Evolutionary conservation across 2,888 invertebrate species (phyloP).

Genomic region (Acrobasis suavella): DNA sequence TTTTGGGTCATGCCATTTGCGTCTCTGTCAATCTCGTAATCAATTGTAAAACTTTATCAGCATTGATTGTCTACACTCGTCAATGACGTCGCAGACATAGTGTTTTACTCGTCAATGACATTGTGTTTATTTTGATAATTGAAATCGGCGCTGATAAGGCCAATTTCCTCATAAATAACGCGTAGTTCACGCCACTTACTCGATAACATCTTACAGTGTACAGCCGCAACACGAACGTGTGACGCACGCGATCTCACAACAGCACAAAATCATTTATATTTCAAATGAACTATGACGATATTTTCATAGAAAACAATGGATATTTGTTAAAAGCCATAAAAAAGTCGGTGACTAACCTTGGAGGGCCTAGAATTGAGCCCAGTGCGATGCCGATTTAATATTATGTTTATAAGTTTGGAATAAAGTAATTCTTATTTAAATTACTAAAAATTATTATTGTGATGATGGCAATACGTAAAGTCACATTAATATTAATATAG

Average conservation of each 20-base stretch:
- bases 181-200: conserved; percentile 4
- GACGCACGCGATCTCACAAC: conserved; percentile 2
- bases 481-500: too few species aligned
- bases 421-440: too few species aligned
- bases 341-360: too few species aligned
- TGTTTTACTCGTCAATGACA: neutral
- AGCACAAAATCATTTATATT: too few species aligned
- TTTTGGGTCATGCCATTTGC: neutral
- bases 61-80: neutral
- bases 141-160: neutral
- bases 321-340: too few species aligned
- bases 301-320: conserved; percentile 6
- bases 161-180: neutral
- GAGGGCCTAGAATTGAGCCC: too few species aligned
- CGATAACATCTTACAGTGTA: neutral
- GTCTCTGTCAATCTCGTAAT: neutral
- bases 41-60: neutral
- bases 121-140: conserved; percentile 3
- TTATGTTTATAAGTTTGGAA: too few species aligned
- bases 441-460: too few species aligned
- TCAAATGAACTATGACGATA: neutral
- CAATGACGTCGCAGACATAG: too few species aligned
- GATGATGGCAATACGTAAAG: too few species aligned
- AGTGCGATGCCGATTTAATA: too few species aligned
- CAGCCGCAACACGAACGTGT: neutral